Base-by-base conservation (phyloP, 1,140 invertebrate species). In the Heliconius congener region DNA sequence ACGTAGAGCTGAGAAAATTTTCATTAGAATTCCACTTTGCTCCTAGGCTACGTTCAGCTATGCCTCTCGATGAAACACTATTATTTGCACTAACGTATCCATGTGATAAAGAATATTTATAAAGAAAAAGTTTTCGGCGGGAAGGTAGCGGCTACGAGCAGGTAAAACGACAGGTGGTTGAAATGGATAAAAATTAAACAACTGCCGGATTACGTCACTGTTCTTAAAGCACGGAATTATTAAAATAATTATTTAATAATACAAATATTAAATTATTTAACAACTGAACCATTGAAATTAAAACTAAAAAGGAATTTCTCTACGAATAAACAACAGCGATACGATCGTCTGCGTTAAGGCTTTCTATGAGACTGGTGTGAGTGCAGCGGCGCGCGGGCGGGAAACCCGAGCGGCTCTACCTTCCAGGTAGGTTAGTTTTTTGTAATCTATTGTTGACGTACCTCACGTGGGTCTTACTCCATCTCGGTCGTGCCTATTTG, bases 371-470 rank as follows among this genome's bases (percentile, higher is more conserved):
- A 92, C 91, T 92, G 87, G 81, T 77, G 77, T 80, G 84, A 87
- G 83, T 87, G 76, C 73, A 76, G 74, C 73, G 82, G 79, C 71
- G 88, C 82, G 86, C 84, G 85, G 83, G 88, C 85, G 87, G 87
- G 85, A 90, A 85, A 83, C 83, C 77, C 84, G 84, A 82, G 84
- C 80, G 82, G 79, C 84, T 86, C 76, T 88, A 92, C 90, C 89
- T 92, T 90, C 88, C 91, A 93, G 93, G 91, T 93, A 93, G 86
- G 82, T 82, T 85, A 80, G 72, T 74, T 89, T 93, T 92, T 92
- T 90, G 81, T 88, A 86, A 89, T 87, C 91, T 91, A 91, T 94
- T 93, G 91, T 94, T 91, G 90, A 90, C 85, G 76, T 86, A 86
- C 84, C 88, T 90, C 92, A 93, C 91, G 91, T 94, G 92, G 87